phyloP scores from a whole-genome alignment of 1,140 invertebrate genomes.

The Gryllus bimaculatus region DNA sequence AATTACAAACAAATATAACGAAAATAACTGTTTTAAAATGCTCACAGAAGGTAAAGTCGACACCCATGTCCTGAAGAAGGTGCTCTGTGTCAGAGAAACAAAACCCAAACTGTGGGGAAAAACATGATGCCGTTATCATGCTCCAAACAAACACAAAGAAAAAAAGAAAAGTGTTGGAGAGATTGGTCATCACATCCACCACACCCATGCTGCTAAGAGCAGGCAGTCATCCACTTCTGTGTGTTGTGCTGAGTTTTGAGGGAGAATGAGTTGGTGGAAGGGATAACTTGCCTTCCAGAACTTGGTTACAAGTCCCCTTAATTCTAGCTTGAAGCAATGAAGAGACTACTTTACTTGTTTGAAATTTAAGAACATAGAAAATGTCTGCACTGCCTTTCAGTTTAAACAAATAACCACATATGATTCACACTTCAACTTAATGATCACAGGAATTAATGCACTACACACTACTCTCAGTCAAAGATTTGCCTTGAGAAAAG shows the following conservation, averaged over 20 bases:
- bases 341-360: too few species aligned
- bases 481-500: too few species aligned
- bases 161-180: neutral
- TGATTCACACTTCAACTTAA: too few species aligned
- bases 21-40: too few species aligned
- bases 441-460: too few species aligned
- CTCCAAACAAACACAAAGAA: neutral
- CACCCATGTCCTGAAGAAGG: constrained; percentile 2
- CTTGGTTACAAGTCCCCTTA: too few species aligned
- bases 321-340: too few species aligned
- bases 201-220: neutral
- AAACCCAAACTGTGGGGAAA: neutral
- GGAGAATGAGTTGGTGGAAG: neutral
- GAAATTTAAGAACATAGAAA: too few species aligned
- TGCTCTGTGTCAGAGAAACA: neutral
- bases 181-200: neutral
- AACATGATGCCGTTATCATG: neutral
- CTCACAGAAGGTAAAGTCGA: neutral
- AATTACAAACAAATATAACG: neutral
- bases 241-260: neutral
- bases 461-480: too few species aligned
- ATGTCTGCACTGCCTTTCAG: too few species aligned
- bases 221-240: constrained; percentile 3
- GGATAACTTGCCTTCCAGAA: neutral
- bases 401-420: too few species aligned